Evolutionary conservation across 1,140 invertebrate genomes (phyloP).

Genomic region (Lepidostoma basale): DNA sequence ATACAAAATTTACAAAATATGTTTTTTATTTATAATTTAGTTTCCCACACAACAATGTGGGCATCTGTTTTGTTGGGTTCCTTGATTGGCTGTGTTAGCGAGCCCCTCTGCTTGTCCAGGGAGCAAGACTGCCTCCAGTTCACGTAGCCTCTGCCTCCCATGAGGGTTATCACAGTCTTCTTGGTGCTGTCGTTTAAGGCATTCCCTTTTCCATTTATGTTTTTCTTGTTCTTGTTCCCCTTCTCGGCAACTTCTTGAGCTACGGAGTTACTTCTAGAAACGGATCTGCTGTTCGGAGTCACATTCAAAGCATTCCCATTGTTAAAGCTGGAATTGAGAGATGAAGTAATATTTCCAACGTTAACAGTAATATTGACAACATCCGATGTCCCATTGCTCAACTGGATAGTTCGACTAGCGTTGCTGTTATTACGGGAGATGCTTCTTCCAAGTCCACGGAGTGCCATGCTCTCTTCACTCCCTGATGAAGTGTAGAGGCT

Average conservation of each 20-base stretch:
- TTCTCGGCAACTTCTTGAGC: slow-evolving; percentile 32
- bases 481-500: slow-evolving; percentile 81
- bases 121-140: slow-evolving; percentile 77
- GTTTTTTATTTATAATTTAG: slow-evolving; percentile 73
- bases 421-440: slow-evolving; percentile 75
- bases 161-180: slow-evolving; percentile 82
- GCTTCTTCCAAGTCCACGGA: slow-evolving; percentile 62
- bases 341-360: slow-evolving; percentile 39
- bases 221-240: slow-evolving; percentile 44
- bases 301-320: slow-evolving; percentile 48
- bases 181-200: slow-evolving; percentile 53
- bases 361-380: slow-evolving; percentile 45
- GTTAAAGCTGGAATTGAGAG: slow-evolving; percentile 33
- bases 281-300: slow-evolving; percentile 48
- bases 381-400: slow-evolving; percentile 51
- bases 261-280: slow-evolving; percentile 53
- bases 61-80: slow-evolving; percentile 78
- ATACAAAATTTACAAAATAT: slow-evolving; percentile 37
- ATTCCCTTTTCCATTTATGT: slow-evolving; percentile 48
- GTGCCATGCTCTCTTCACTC: slow-evolving; percentile 78
- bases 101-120: slow-evolving; percentile 54
- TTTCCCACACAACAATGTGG: slow-evolving; percentile 88
- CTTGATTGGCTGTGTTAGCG: slow-evolving; percentile 57
- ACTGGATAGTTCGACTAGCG: slow-evolving; percentile 65
- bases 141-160: slow-evolving; percentile 86